These are phyloP conservation scores for Drosophila falleni DNA, from an alignment of 2,888 invertebrate species.

Conservation along the genomic window DNA sequence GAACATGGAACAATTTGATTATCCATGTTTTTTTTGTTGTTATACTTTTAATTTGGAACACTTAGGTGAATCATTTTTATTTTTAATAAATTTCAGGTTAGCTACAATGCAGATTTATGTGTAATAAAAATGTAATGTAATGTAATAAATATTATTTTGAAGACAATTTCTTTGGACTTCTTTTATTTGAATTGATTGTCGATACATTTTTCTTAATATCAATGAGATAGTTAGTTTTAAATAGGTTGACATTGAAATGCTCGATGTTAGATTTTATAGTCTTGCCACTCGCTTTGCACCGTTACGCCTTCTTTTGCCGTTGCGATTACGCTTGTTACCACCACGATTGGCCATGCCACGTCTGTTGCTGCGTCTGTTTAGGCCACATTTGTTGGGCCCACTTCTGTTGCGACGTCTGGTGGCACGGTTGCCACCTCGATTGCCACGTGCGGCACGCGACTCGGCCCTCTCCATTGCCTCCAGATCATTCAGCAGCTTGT, in stretches of 20 bases:
- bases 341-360: constrained; percentile 13
- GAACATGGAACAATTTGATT: no score
- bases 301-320: background rate
- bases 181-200: constrained; percentile 20
- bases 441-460: constrained; percentile 15
- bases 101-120: no score
- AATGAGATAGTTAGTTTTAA: background rate
- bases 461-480: constrained; percentile 14
- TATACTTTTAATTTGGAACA: no score
- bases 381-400: constrained; percentile 6
- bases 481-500: constrained; percentile 3
- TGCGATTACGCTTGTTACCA: constrained; percentile 15
- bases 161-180: background rate
- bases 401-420: constrained; percentile 11
- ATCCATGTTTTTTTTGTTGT: no score
- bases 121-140: no score
- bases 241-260: background rate
- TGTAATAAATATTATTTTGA: no score
- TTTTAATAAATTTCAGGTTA: no score
- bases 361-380: constrained; percentile 6
- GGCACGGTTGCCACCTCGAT: background rate
- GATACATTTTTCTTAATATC: background rate
- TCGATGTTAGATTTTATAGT: background rate
- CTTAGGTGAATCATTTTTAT: no score
- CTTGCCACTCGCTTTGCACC: background rate